phyloP scores from a whole-genome alignment of 37 sponge, comb jelly and placozoan genomes.

The Petrosia ficiformis region DNA sequence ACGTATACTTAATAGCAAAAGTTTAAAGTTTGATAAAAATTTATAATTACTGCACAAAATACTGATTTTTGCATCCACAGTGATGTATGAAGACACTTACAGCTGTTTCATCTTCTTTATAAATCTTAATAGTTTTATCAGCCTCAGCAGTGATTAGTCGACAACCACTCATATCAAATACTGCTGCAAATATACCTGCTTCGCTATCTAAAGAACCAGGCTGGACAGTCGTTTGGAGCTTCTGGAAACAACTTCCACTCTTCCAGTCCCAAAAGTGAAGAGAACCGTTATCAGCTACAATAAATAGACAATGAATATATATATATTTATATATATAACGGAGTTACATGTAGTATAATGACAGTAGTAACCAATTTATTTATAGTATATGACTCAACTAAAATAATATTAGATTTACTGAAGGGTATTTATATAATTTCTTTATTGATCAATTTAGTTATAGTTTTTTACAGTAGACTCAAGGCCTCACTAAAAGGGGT shows the following conservation, averaged over 20 bases:
- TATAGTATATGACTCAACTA: background rate
- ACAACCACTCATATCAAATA: conserved; percentile 91
- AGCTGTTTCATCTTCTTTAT: conserved; percentile 97
- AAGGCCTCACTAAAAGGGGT: no score
- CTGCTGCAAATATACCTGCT: conserved; percentile 86
- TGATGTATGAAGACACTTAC: conserved; percentile 60
- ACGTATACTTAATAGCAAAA: background rate
- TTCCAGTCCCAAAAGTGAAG: conserved; percentile 98
- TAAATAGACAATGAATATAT: background rate
- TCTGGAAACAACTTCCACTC: conserved; percentile 97
- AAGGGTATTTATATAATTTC: no score
- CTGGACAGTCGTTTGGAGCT: conserved; percentile 84
- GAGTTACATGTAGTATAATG: background rate
- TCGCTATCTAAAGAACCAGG: conserved; percentile 99
- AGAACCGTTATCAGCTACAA: conserved; percentile 91
- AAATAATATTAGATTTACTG: background rate
- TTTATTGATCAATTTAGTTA: no score
- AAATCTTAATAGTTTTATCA: conserved; percentile 97
- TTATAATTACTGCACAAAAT: background rate
- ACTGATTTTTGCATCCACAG: no score
- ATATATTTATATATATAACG: background rate
- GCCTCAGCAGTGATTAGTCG: conserved; percentile 92
- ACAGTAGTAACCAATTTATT: background rate
- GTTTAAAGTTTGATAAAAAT: background rate
- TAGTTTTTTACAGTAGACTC: no score